Evolutionary conservation across 1,140 invertebrate genomes (phyloP).

Genomic region (Spodoptera litura): DNA sequence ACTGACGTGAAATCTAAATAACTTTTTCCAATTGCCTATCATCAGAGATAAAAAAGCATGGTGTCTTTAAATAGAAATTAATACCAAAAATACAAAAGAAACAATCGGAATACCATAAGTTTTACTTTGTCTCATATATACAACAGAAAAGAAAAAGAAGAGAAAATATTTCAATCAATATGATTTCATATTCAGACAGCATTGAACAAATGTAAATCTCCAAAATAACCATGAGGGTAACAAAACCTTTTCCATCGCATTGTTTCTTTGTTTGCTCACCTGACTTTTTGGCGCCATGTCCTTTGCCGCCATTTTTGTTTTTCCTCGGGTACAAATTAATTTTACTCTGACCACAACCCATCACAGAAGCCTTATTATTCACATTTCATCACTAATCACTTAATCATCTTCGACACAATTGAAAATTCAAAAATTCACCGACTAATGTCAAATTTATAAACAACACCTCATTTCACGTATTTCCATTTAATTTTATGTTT

Average conservation of each 20-base stretch:
- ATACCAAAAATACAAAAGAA: too few species aligned
- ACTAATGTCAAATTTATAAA: not conserved
- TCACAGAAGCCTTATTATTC: slow-evolving; percentile 60
- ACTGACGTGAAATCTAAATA: too few species aligned
- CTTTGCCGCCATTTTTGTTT: slow-evolving; percentile 84
- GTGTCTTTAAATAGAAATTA: too few species aligned
- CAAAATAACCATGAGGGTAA: not conserved
- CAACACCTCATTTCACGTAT: not conserved
- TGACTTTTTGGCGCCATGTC: slow-evolving; percentile 84
- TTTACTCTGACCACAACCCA: slow-evolving; percentile 86
- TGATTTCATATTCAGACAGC: too few species aligned
- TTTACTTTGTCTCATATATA: too few species aligned
- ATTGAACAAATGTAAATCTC: too few species aligned
- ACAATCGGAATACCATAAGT: too few species aligned
- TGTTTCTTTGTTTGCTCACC: slow-evolving; percentile 66
- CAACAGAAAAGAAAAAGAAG: too few species aligned
- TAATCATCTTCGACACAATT: slow-evolving; percentile 44
- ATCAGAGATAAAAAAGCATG: too few species aligned
- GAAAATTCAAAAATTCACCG: slow-evolving; percentile 6
- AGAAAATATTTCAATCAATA: too few species aligned
- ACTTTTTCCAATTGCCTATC: too few species aligned
- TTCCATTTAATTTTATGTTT: slow-evolving; percentile 63
- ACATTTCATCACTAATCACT: slow-evolving; percentile 33
- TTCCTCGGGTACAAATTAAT: slow-evolving; percentile 84
- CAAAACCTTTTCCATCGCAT: not conserved